phyloP scores from a whole-genome alignment of 2,888 invertebrate genomes.

The Sinelater perroti region DNA sequence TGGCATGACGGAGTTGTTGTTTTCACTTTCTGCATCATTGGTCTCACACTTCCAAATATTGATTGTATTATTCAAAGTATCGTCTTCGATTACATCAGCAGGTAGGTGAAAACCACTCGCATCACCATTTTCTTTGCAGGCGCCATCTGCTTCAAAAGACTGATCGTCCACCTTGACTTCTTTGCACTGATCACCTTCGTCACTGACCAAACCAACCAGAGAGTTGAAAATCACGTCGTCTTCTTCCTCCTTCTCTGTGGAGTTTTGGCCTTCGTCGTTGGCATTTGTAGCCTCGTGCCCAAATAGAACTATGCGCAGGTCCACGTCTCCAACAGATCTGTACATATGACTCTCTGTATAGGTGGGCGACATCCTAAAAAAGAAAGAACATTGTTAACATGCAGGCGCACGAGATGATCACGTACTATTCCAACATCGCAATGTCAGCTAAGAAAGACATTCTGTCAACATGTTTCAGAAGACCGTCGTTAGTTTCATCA shows the following conservation, averaged over 20 bases:
- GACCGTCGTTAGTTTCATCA: too few relatives aligned
- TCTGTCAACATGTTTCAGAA: background rate
- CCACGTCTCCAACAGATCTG: slow-evolving; percentile 24
- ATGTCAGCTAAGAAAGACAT: too few relatives aligned
- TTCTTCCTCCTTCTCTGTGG: slow-evolving; percentile 7
- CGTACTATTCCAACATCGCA: too few relatives aligned
- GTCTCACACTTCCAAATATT: background rate
- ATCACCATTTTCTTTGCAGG: slow-evolving; percentile 32
- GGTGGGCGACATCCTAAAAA: slow-evolving; percentile 29
- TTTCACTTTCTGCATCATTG: background rate
- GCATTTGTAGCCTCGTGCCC: slow-evolving; percentile 11
- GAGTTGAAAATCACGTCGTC: slow-evolving; percentile 18
- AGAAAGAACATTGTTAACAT: too few relatives aligned
- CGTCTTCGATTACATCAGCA: background rate
- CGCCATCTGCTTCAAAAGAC: slow-evolving; percentile 11
- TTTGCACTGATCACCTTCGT: slow-evolving; percentile 9
- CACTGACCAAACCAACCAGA: background rate
- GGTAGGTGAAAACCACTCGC: background rate
- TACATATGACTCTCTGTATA: slow-evolving; percentile 24
- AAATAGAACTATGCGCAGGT: slow-evolving; percentile 26
- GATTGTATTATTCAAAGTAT: background rate
- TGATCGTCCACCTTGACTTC: slow-evolving; percentile 19
- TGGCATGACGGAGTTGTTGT: background rate
- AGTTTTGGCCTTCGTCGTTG: slow-evolving; percentile 2
- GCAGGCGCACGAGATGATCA: too few relatives aligned